Percentiles rank a stretch among this genome's conserved stretches.
Conservation (phyloP, 2,113 vertebrate genomes). For the Crypturellus undulatus region DNA sequence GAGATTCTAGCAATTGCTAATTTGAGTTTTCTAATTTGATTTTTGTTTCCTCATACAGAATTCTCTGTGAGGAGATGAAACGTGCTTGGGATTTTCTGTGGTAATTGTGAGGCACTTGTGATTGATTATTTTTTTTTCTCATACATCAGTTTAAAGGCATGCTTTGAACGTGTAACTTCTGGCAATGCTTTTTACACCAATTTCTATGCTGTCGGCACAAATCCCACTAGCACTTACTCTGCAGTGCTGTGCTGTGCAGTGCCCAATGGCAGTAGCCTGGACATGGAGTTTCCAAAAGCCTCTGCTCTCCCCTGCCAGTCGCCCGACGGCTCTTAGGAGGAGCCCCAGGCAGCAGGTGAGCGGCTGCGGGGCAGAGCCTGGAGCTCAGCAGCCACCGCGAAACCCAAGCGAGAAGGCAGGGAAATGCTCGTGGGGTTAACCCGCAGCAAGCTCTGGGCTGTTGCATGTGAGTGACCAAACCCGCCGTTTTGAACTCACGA, state of each 20-base stretch:
- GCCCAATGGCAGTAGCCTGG: neutral
- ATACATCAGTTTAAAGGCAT: neutral
- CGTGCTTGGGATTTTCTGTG: neutral
- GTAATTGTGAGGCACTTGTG: neutral
- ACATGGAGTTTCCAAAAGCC: neutral
- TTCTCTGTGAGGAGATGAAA: neutral
- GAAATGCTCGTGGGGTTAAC: neutral
- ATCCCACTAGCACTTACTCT: neutral
- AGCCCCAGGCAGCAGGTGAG: neutral
- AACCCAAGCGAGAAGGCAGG: neutral
- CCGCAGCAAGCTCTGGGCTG: neutral
- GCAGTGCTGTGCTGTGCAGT: neutral
- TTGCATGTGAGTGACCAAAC: neutral
- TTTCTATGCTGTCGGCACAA: neutral
- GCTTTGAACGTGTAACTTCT: neutral
- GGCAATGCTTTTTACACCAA: neutral
- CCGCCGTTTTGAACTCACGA: neutral
- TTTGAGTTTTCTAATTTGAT: neutral
- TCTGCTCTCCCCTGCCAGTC: neutral
- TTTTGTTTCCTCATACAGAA: neutral
- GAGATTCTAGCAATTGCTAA: neutral
- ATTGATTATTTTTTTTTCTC: neutral
- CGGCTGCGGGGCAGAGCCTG: neutral
- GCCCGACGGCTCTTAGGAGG: neutral
- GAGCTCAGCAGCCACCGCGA: neutral